These are phyloP conservation scores for Seriola quinqueradiata DNA, from an alignment of 2,113 vertebrate genomes.

Conservation along the genomic window DNA sequence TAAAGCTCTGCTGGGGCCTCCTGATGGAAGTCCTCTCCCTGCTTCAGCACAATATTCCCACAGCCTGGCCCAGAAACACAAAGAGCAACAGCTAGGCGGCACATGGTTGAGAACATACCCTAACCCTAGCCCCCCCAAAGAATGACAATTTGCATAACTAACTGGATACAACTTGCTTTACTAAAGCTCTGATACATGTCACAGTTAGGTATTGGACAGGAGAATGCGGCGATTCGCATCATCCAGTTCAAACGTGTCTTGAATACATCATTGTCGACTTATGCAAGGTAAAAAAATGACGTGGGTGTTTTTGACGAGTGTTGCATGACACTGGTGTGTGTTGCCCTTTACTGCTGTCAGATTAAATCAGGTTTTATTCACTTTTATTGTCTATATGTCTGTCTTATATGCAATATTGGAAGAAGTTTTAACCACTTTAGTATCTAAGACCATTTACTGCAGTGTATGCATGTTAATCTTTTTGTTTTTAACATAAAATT, in stretches of 20 bases:
- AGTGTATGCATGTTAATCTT: too few species aligned
- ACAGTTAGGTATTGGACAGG: background rate
- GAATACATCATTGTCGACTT: background rate
- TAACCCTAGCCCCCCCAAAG: background rate
- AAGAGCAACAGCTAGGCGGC: background rate
- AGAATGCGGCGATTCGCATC: background rate
- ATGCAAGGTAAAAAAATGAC: too few species aligned
- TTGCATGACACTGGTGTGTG: too few species aligned
- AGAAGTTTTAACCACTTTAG: too few species aligned
- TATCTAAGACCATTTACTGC: too few species aligned
- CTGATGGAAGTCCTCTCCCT: constrained; percentile 11
- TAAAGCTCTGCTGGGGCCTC: constrained; percentile 38
- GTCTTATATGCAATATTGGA: too few species aligned
- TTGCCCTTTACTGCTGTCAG: background rate
- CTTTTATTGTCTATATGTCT: background rate
- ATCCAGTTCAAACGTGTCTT: background rate
- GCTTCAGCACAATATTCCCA: constrained; percentile 39
- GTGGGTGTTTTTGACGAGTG: too few species aligned
- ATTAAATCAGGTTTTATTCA: background rate
- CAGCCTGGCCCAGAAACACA: constrained; percentile 4
- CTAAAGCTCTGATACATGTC: background rate
- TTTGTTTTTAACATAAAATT: too few species aligned
- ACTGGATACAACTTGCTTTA: background rate
- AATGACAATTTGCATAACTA: background rate
- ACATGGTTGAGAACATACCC: background rate